Evolutionary conservation across 64 coral and sea anemone genomes (phyloP).

Genomic region (Astreopora myriophthalma): DNA sequence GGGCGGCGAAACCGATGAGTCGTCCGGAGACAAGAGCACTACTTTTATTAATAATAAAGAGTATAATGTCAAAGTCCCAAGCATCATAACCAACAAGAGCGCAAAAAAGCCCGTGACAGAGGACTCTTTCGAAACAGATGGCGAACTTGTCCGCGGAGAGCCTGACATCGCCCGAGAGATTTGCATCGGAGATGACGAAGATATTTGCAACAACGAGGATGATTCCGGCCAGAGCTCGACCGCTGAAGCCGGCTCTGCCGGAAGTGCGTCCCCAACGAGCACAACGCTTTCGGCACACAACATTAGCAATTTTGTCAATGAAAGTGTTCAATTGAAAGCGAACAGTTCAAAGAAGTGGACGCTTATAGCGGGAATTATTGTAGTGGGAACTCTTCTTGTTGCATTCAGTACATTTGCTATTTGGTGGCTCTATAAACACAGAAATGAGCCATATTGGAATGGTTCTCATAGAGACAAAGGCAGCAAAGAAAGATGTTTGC

Average conservation of each 20-base stretch:
- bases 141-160: not conserved
- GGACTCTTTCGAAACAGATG: not conserved
- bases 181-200: slow-evolving; percentile 11
- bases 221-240: slow-evolving; percentile 6
- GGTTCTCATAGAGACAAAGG: not conserved
- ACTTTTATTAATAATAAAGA: not conserved
- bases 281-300: not conserved
- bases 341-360: not conserved
- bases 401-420: slow-evolving; percentile 20
- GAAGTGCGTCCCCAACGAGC: not conserved
- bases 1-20: not conserved
- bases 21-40: not conserved
- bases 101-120: not conserved
- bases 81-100: not conserved
- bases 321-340: not conserved
- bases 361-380: slow-evolving; percentile 17
- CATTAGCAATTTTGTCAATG: not conserved
- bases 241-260: not conserved
- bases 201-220: not conserved
- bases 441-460: not conserved
- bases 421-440: slow-evolving; percentile 36
- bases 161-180: not conserved
- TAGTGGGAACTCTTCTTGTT: not conserved
- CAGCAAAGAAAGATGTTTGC: slow-evolving; percentile 4
- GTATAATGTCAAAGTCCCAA: not conserved